These are phyloP conservation scores for Leucopsar rothschildi DNA, from an alignment of 2,113 vertebrate genomes.

Conservation along the genomic window DNA sequence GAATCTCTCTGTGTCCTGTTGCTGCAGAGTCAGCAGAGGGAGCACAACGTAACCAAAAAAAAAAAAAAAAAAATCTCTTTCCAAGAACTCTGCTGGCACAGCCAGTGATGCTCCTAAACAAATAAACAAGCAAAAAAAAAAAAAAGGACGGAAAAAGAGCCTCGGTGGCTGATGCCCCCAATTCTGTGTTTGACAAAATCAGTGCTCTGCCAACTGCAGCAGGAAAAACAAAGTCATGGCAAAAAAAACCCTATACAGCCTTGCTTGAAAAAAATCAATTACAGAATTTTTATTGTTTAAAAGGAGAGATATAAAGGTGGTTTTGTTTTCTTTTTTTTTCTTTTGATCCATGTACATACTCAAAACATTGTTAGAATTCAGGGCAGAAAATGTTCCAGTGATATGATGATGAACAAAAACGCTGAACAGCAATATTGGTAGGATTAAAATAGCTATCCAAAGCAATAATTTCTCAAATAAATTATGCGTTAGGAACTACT, in stretches of 20 bases:
- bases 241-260: not conserved
- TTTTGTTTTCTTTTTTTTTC: not conserved
- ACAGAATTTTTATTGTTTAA: not conserved
- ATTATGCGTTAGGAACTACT: not conserved
- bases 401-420: rapidly evolving
- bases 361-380: not conserved
- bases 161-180: not conserved
- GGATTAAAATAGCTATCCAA: not conserved
- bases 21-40: constrained; percentile 64
- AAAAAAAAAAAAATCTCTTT: not conserved
- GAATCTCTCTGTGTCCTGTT: not conserved
- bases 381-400: not conserved
- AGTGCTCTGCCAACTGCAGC: not conserved
- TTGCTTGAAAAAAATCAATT: not conserved
- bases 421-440: not conserved
- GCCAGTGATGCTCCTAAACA: not conserved
- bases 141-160: not conserved
- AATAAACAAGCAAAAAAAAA: not conserved
- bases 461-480: not conserved
- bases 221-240: not conserved
- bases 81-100: constrained; percentile 23
- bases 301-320: not conserved
- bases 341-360: not conserved
- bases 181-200: not conserved
- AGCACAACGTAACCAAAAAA: constrained; percentile 49